These are phyloP conservation scores for Toxonevra muliebris DNA, from an alignment of 2,888 invertebrate genomes.

Conservation along the genomic window DNA sequence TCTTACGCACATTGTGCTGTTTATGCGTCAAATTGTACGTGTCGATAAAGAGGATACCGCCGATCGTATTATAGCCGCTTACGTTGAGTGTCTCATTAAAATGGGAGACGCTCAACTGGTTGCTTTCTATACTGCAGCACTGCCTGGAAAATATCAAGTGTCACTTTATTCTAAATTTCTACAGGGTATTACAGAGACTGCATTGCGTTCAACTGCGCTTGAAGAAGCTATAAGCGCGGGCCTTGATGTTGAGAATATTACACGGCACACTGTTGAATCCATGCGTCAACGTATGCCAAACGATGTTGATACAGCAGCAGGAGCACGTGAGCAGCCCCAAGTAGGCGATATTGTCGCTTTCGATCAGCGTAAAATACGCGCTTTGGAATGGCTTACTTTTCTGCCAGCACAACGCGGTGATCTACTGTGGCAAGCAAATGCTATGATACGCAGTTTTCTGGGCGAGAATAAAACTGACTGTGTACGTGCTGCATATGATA, in stretches of 20 bases:
- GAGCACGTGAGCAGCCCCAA: conserved; percentile 43
- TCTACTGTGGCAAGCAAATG: conserved; percentile 87
- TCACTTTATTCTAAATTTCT: conserved; percentile 76
- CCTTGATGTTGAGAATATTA: conserved; percentile 84
- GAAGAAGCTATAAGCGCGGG: conserved; percentile 78
- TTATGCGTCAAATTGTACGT: conserved; percentile 82
- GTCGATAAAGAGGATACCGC: conserved; percentile 75
- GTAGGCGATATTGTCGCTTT: conserved; percentile 71
- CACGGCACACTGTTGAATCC: conserved; percentile 84
- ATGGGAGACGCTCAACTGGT: conserved; percentile 80
- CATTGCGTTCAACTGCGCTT: conserved; percentile 70
- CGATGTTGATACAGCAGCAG: conserved; percentile 52
- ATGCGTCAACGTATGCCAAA: conserved; percentile 66
- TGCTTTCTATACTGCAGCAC: conserved; percentile 84
- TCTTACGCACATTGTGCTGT: conserved; percentile 84
- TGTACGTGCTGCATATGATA: conserved; percentile 78
- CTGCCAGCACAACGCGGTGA: conserved; percentile 81
- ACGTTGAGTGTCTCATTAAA: conserved; percentile 76
- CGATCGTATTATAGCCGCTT: conserved; percentile 79
- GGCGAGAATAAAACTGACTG: conserved; percentile 84
- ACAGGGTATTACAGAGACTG: conserved; percentile 73
- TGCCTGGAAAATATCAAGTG: conserved; percentile 73
- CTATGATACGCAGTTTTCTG: conserved; percentile 85
- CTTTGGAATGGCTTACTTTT: conserved; percentile 88
- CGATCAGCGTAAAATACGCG: conserved; percentile 77